These are phyloP conservation scores for Panagrolaimus sp. DNA, from an alignment of 1,140 invertebrate species.

Conservation along the genomic window DNA sequence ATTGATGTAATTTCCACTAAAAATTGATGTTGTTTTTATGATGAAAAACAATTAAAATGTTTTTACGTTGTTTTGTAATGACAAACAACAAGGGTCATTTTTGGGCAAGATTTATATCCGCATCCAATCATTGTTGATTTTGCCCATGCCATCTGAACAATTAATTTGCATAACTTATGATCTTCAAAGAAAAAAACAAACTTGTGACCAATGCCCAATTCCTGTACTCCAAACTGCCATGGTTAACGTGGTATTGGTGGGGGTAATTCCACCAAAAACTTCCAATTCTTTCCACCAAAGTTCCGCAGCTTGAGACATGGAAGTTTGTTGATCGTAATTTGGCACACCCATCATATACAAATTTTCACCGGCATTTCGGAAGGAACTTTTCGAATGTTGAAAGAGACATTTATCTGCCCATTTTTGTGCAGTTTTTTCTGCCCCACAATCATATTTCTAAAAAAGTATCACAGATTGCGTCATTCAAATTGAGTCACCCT, in stretches of 20 bases:
- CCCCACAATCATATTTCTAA: not conserved
- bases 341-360: not conserved
- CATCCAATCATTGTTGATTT: not conserved
- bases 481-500: too few relatives aligned
- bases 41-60: too few relatives aligned
- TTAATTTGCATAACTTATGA: not conserved
- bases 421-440: not conserved
- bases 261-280: not conserved
- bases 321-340: not conserved
- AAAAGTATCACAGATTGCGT: too few relatives aligned
- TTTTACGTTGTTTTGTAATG: not conserved
- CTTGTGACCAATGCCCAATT: constrained; percentile 9
- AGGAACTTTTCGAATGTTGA: not conserved
- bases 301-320: not conserved
- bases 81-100: not conserved
- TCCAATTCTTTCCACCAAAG: not conserved
- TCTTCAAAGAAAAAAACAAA: not conserved
- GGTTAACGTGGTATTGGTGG: not conserved
- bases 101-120: not conserved
- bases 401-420: not conserved
- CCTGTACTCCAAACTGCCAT: not conserved
- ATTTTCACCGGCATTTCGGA: not conserved
- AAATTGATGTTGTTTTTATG: too few relatives aligned
- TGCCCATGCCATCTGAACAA: not conserved
- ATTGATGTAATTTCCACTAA: not conserved